Base-by-base conservation (phyloP, 2,113 vertebrate genomes). In the Garra rufa region DNA sequence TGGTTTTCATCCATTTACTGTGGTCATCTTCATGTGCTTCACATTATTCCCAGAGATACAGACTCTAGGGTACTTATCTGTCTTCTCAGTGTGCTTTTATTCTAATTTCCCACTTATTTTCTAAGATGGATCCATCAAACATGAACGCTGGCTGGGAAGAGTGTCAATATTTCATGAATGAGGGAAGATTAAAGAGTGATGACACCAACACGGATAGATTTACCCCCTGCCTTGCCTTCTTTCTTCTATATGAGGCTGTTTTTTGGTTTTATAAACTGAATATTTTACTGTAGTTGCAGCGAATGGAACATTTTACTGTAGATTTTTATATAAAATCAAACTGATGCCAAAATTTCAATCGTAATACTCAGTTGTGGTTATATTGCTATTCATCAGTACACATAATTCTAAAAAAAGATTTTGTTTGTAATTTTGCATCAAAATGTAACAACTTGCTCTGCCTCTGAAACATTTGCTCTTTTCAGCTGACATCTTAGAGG, bases 111-210 rank as follows among this genome's bases (percentile, higher is more conserved):
- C 10, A 11, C 55, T 57, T 79, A 79, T 84, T 84, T 76, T 26
- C 83, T 73, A 46, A 87, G 73, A 85, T 77, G 13, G 17, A 69
- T 69, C 81, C 63, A 84, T 85, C 24, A 75, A 79, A 87, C 76
- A 87, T 82, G 55, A 82, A 78, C 48, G 19, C 59, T 44, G 46
- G 21, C 67, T 75, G 26, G 48, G 76, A 55, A 28, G 59, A 65
- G 24, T 70, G 69, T 85, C 75, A 85, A 85, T 85, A 88, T 81
- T 85, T 88, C 71, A 85, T 88, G 81, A 88, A 85, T 82, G 48
- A 73, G 76, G 50, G 77, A 83, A 76, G 81, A 88, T 85, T 71
- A 79, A 85, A 85, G 81, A 26, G 59, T 14, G 67, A 63, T 80
- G 81, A 76, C 76, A 34, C 50, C 81, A 76, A 14, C 57, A 75